Conservation (phyloP, 1,140 invertebrate genomes). For the Callitettix versicolor region DNA sequence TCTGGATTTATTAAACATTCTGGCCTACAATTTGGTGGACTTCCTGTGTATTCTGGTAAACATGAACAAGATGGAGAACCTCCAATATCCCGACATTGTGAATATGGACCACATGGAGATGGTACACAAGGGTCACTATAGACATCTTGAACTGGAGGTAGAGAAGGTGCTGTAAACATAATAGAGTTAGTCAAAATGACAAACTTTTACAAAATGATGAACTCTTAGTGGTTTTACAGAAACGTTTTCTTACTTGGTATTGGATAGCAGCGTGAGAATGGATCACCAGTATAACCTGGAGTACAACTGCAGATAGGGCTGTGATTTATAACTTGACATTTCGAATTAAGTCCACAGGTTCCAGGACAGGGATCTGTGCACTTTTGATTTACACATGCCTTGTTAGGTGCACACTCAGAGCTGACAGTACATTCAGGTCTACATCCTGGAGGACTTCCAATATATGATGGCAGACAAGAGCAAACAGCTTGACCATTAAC, state of each 20-base stretch:
- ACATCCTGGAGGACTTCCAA: constrained; percentile 41
- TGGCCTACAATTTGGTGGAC: constrained; percentile 56
- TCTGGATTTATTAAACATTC: constrained; percentile 55
- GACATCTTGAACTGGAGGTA: constrained; percentile 22
- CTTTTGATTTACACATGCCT: constrained; percentile 39
- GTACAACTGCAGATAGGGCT: constrained; percentile 45
- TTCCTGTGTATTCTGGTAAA: constrained; percentile 47
- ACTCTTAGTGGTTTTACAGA: no score
- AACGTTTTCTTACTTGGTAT: constrained; percentile 38
- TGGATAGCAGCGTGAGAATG: constrained; percentile 40
- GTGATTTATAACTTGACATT: constrained; percentile 44
- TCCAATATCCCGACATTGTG: constrained; percentile 40
- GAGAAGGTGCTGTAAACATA: constrained; percentile 27
- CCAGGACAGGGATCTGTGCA: constrained; percentile 43
- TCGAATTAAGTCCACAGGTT: constrained; percentile 37
- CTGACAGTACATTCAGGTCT: constrained; percentile 40
- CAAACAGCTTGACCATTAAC: constrained; percentile 39
- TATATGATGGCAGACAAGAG: constrained; percentile 37
- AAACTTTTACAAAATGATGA: no score
- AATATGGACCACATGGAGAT: constrained; percentile 42
- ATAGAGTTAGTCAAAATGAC: no score
- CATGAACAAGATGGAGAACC: constrained; percentile 48
- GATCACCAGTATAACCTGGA: constrained; percentile 41
- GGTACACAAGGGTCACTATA: constrained; percentile 34
- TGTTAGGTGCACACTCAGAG: constrained; percentile 36